Evolutionary conservation across 2,888 invertebrate genomes (phyloP).

Genomic region (Cataglyphis altisquamis): DNA sequence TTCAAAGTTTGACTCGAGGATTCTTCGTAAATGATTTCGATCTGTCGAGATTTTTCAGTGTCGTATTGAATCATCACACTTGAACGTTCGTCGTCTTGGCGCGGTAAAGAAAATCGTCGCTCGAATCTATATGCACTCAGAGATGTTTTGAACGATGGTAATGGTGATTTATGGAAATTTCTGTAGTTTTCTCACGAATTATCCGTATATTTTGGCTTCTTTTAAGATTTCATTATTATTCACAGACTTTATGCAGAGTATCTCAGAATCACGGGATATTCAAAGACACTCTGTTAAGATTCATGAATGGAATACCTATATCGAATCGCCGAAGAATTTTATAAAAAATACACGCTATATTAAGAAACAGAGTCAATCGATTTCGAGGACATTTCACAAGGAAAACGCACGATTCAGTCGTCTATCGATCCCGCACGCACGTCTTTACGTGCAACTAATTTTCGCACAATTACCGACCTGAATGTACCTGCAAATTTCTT

Average conservation of each 20-base stretch:
- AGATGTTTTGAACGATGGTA: neutral
- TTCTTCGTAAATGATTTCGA: conserved; percentile 38
- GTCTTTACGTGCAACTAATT: conserved; percentile 31
- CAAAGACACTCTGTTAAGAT: neutral
- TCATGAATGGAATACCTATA: neutral
- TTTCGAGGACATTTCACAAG: conserved; percentile 35
- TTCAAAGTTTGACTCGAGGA: neutral
- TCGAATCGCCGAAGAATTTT: neutral
- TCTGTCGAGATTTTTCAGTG: conserved; percentile 43
- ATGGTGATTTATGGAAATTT: neutral
- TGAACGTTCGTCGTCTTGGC: conserved; percentile 32
- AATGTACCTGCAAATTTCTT: conserved; percentile 30
- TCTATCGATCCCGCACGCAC: conserved; percentile 1
- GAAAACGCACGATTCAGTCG: conserved; percentile 29
- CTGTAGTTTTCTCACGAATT: conserved; percentile 6
- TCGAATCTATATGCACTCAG: conserved; percentile 15
- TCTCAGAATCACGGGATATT: neutral
- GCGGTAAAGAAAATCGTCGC: neutral
- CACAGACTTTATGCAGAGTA: neutral
- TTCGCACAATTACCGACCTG: conserved; percentile 17
- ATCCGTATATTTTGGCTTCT: neutral
- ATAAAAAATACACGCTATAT: neutral
- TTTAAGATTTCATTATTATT: neutral
- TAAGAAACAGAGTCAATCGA: conserved; percentile 7
- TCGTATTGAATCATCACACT: conserved; percentile 68